A percentile compares a stretch with the other conserved stretches of the same genome.
These are phyloP conservation scores for Squalus acanthias DNA, from an alignment of 2,797 vertebrate species.

Conservation along the genomic window DNA sequence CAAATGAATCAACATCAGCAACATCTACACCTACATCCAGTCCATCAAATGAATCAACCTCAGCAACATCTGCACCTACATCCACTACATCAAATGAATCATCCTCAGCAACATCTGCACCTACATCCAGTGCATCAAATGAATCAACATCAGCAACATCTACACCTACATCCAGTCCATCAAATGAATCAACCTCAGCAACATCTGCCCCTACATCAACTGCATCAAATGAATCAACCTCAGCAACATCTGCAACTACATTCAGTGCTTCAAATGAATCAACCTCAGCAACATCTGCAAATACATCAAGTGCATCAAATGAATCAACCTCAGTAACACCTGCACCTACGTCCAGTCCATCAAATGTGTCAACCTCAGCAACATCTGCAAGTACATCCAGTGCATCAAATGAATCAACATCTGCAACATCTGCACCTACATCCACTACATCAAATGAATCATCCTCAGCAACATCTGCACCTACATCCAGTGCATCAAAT, in stretches of 20 bases:
- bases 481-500: background rate
- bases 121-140: background rate
- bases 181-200: rapidly evolving
- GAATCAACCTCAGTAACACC: background rate
- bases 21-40: background rate
- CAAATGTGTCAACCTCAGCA: background rate
- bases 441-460: too few species aligned
- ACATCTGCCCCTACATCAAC: background rate
- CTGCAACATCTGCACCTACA: background rate
- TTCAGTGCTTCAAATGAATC: too few species aligned
- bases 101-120: rapidly evolving
- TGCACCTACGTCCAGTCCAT: background rate
- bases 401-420: background rate
- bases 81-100: too few species aligned
- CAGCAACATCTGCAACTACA: too few species aligned
- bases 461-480: background rate
- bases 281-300: background rate
- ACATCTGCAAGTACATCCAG: too few species aligned
- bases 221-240: too few species aligned
- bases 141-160: background rate
- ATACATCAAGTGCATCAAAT: background rate
- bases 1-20: too few species aligned
- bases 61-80: background rate
- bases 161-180: too few species aligned
- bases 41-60: background rate